phyloP scores from a whole-genome alignment of 2,888 invertebrate genomes.

The Cepaea hortensis region DNA sequence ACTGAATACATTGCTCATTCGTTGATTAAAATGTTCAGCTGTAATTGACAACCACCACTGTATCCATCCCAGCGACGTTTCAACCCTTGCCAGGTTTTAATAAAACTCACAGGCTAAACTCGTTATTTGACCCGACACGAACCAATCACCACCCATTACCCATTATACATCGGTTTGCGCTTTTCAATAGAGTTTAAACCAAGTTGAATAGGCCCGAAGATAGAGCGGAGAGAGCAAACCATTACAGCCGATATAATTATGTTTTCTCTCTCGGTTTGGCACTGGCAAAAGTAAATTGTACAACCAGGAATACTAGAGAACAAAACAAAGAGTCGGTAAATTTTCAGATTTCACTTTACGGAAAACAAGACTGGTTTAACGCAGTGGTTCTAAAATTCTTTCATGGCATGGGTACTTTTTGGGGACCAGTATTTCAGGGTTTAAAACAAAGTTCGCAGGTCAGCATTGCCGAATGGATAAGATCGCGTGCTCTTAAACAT shows the following conservation, averaged over 20 bases:
- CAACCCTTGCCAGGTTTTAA: background rate
- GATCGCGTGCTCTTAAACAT: no score
- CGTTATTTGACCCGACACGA: background rate
- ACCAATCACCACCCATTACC: constrained; percentile 12
- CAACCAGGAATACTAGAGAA: constrained; percentile 6
- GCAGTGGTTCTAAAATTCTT: no score
- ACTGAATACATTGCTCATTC: constrained; percentile 30
- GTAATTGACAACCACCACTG: constrained; percentile 16
- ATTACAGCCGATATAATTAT: constrained; percentile 1
- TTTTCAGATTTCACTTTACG: constrained; percentile 36
- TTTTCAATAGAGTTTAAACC: constrained; percentile 35
- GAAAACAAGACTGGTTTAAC: background rate
- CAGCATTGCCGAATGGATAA: no score
- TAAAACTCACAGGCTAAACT: background rate
- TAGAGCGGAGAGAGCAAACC: constrained; percentile 22
- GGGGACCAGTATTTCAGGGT: no score
- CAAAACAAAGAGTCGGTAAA: constrained; percentile 10
- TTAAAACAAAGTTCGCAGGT: no score
- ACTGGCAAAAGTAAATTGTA: constrained; percentile 21
- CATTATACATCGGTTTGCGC: constrained; percentile 34
- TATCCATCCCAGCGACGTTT: constrained; percentile 12
- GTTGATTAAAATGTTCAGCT: background rate
- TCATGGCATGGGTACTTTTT: no score
- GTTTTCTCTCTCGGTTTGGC: background rate
- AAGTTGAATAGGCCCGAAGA: constrained; percentile 9